A percentile compares a stretch with the other conserved stretches of the same genome.
phyloP scores from a whole-genome alignment of 1,140 invertebrate genomes.

The Phocides pigmalion region DNA sequence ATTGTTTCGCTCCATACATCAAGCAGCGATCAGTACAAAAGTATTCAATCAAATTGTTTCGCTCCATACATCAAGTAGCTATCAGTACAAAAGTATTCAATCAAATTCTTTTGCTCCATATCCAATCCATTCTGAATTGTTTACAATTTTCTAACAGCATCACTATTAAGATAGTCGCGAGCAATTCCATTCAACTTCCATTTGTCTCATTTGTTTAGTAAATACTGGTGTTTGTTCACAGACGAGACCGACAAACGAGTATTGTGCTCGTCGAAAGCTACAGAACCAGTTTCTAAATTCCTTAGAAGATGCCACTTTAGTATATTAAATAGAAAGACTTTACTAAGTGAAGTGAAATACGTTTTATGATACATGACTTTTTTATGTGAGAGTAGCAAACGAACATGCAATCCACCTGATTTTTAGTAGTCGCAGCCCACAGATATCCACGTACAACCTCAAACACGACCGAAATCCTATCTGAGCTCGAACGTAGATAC shows the following conservation, averaged over 20 bases:
- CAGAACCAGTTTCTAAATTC: conserved; percentile 26
- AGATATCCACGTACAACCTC: too few species aligned
- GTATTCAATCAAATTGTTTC: too few species aligned
- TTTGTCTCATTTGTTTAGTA: conserved; percentile 22
- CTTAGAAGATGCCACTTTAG: conserved; percentile 19
- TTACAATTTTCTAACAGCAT: conserved; percentile 19
- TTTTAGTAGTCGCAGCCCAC: too few species aligned
- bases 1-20: too few species aligned
- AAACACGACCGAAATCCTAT: too few species aligned
- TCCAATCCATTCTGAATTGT: background rate
- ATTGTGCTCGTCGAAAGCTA: conserved; percentile 13
- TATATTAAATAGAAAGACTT: conserved; percentile 12
- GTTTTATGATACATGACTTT: background rate
- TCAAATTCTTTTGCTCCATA: too few species aligned
- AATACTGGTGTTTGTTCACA: background rate
- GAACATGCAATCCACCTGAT: too few species aligned
- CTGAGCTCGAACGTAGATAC: too few species aligned
- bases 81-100: too few species aligned
- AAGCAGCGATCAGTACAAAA: too few species aligned
- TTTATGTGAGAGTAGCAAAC: too few species aligned
- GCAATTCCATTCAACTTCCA: conserved; percentile 10
- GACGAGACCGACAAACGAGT: conserved; percentile 10
- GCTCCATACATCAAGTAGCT: too few species aligned
- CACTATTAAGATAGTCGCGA: conserved; percentile 38
- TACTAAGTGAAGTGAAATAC: background rate